Base-by-base conservation (phyloP, 2,888 invertebrate species). In the Aporophyla lueneburgensis region DNA sequence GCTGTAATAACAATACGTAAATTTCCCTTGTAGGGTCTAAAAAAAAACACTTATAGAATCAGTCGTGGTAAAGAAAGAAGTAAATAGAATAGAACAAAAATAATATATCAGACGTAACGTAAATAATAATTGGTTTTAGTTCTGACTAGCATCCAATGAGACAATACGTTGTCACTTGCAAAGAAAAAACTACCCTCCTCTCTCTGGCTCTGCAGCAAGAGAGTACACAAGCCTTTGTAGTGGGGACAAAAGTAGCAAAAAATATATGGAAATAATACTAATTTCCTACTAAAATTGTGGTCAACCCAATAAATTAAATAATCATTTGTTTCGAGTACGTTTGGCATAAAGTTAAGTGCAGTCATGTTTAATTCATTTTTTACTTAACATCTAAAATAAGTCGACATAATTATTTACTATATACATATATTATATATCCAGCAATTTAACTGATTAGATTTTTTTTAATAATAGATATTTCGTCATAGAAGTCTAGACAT, bases 321-420 rank as follows among this genome's bases (percentile, higher is more conserved):
- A 1, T 58, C 4, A 5, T 40, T 69, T 76, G 83, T 83, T 83
- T 80, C 84, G 68, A 83, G 83, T 84, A 84, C 83, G 84, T 80
- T 81, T 85, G 81, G 67, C 75, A 85, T 85, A 75, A 69, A 70
- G 33, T 82, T 81, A 59, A 82, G 46, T 80, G 77, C 86, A 87
- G 83, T 87, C 87, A 68, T 78, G 83, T 83, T 83, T 70, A 83
- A 71, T 83, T 83, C 21, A 74, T 73, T 76, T 33, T 74, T 80
- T 62, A 84, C 84, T 84, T 83, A 83, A 83, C 27, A 71, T 2
- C 71, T 83, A 80, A 80, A 84, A 62, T 61, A 84, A 83, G 65
- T 83, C 83, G 84, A 80, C 61, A 58, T 79, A 78, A 82, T 65
- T 78, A 74, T 80, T 74, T 67, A 74, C 73, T 83, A 83, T 83